phyloP scores from a whole-genome alignment of 2,888 invertebrate species.

The Steromphala cineraria region DNA sequence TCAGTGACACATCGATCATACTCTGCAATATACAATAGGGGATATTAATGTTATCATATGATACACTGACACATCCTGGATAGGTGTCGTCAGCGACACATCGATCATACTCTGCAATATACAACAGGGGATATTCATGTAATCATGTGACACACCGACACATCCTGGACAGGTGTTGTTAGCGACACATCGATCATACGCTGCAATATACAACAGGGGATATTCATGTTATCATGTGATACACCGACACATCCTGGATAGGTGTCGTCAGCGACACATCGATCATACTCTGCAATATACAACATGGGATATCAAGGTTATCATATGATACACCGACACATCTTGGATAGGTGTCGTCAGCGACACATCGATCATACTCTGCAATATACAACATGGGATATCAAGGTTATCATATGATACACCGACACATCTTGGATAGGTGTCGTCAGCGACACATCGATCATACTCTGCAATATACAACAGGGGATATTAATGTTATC shows the following conservation, averaged over 20 bases:
- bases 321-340: too few species aligned
- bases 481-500: too few species aligned
- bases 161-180: slow-evolving; percentile 86
- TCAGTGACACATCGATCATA: slow-evolving; percentile 85
- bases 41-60: slow-evolving; percentile 66
- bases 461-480: slow-evolving; percentile 81
- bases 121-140: slow-evolving; percentile 25
- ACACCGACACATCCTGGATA: slow-evolving; percentile 85
- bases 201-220: slow-evolving; percentile 76
- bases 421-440: slow-evolving; percentile 87
- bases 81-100: slow-evolving; percentile 84
- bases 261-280: slow-evolving; percentile 85
- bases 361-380: too few species aligned
- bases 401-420: slow-evolving; percentile 75
- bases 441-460: slow-evolving; percentile 84
- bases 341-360: too few species aligned
- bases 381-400: too few species aligned
- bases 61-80: slow-evolving; percentile 86
- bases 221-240: slow-evolving; percentile 76
- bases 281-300: slow-evolving; percentile 82
- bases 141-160: slow-evolving; percentile 80
- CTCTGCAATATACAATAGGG: slow-evolving; percentile 77
- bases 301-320: background rate
- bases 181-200: slow-evolving; percentile 86
- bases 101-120: slow-evolving; percentile 84